Conservation (phyloP, 2,797 vertebrate species). For the Pitangus sulphuratus region DNA sequence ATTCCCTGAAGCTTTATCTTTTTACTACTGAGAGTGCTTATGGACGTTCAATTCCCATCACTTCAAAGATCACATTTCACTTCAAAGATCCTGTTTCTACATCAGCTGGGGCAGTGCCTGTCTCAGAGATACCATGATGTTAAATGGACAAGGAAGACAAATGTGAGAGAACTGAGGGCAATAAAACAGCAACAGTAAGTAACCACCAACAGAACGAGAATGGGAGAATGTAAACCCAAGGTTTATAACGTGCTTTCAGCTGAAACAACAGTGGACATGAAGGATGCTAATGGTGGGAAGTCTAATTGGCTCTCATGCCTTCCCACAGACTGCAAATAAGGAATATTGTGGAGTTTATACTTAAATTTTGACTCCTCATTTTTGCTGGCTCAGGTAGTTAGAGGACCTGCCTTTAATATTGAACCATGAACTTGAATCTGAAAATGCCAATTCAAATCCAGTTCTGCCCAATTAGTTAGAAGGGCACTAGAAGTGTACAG, state of each 20-base stretch:
- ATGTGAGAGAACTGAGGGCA: neutral
- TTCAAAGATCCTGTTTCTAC: neutral
- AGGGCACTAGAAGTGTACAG: neutral
- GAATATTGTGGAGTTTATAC: neutral
- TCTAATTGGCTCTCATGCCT: neutral
- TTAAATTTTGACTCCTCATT: neutral
- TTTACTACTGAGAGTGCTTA: neutral
- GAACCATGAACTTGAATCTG: neutral
- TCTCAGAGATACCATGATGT: neutral
- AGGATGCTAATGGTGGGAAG: neutral
- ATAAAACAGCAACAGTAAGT: neutral
- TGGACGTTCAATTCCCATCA: neutral
- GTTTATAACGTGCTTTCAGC: neutral
- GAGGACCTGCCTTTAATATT: neutral
- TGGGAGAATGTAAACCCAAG: neutral
- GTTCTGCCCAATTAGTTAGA: neutral
- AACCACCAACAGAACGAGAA: neutral
- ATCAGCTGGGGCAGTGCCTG: neutral
- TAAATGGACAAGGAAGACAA: constrained; percentile 8
- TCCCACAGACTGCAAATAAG: neutral
- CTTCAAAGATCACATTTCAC: neutral
- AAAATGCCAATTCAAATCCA: neutral
- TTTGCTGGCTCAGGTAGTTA: neutral
- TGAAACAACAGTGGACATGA: neutral
- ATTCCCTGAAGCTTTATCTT: neutral